Base-by-base conservation (phyloP, 2,113 vertebrate species). In the Sminthopsis crassicaudata region DNA sequence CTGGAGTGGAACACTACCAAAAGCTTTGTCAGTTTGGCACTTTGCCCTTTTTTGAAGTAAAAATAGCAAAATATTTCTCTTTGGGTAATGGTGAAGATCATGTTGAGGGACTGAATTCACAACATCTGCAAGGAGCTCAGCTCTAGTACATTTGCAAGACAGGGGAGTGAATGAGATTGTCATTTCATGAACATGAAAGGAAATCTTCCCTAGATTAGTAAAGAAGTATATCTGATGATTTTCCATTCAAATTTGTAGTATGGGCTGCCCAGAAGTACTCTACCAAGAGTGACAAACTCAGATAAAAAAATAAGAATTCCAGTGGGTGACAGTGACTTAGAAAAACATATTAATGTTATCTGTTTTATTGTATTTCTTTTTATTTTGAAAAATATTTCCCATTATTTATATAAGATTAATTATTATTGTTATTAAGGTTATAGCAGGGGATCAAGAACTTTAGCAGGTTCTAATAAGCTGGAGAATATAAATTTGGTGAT, bases 21-120 rank as follows among this genome's bases (percentile, higher is more conserved):
- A 26, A 90, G 42, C 11, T 46, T 90, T 90, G 46, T 90, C 8
- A 48, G 14, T 8, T 3, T 53, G 8, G 24, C 67, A 55, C 84
- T 14, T 2, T 26, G 8, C 0, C 36, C 89, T 91, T 90, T 51
- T 94, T 90, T 36, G 6, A 96, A 92, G 90, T 84, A 53, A 94
- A 97, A 94, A 57, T 52, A 94, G 92, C 30, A 60, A 46, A 93
- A 92, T 30, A 3, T 46, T 48, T 27, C 48, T 48, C 84, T 51
- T 95, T 92, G 57, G 52, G 93, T 95, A 96, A 92, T 90, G n/a
- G 92, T 46, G 27, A 76, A 94, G 89, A n/a, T 54, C 67, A 55
- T 51, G 88, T 25, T n/a, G 7, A 19, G 26, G 30, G 96, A 90
- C 36, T 84, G 57, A 88, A 89, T 19, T 46, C 25, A 1, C 19